Evolutionary conservation across 2,888 invertebrate genomes (phyloP), one percentile per base, ranked within the genome.

Genomic region (Cephalotes varians): DNA sequence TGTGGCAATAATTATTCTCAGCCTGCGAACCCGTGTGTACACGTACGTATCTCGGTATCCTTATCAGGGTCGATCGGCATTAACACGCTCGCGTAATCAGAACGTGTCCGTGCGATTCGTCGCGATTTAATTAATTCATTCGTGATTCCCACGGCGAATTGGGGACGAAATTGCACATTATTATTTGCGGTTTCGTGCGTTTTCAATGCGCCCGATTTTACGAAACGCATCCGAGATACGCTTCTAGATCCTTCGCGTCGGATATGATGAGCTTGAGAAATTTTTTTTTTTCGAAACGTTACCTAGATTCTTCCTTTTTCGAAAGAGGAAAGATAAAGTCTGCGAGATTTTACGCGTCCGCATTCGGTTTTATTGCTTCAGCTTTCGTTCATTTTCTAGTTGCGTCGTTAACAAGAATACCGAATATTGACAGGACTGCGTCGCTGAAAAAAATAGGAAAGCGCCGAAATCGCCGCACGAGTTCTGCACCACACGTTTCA

Each of bases 1-100:
- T 54, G 54, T 80, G 31, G 84, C 58, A 65, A 79, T 73, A 72
- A 44, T 72, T 79, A 73, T 83, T 83, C 84, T 58, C 81, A 76
- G 71, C 25, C 40, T 31, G 60, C 9, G 51, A 69, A 69, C 73
- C 15, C 37, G 54, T 1, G 51, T n/a, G 56, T 71, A 1, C 31
- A 21, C 47, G 25, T 18, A 28, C 37, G n/a, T 7, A 40, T 40
- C 40, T 40, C 12, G 40, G 4, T 37, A 21, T 62, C 58, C 65
- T 79, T 64, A 69, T 84, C 86, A 56, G 28, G 44, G 37, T 51
- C 34, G 56, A 65, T 72, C 81, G 67, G 86, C 51, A 47, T 67
- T 77, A 56, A 77, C 81, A 64, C 77, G 67, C 49, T 44, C 72
- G 69, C 77, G 37, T 37, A 79, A 83, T 79, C 84, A 54, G 47